Conservation (phyloP, 2,797 vertebrate species). For the Sebastes miniatus region DNA sequence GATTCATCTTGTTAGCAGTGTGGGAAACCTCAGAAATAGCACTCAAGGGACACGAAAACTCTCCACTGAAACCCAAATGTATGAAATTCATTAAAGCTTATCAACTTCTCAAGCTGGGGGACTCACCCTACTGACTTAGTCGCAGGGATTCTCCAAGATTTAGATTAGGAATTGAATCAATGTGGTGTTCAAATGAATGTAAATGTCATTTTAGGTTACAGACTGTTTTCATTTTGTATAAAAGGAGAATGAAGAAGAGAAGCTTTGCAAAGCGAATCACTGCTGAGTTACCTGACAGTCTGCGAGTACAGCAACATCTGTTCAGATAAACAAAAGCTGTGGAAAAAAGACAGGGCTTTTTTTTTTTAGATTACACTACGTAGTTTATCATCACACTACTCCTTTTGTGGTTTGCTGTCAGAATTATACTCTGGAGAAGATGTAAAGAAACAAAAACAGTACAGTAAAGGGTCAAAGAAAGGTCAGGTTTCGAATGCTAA, state of each 20-base stretch:
- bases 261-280: slow-evolving; percentile 35
- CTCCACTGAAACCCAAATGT: background rate
- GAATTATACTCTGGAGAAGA: slow-evolving; percentile 11
- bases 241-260: slow-evolving; percentile 1
- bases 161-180: background rate
- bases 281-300: slow-evolving; percentile 65
- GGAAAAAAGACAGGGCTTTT: slow-evolving; percentile 60
- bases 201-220: background rate
- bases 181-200: background rate
- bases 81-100: background rate
- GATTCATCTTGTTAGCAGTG: background rate
- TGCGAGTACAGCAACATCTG: slow-evolving; percentile 60
- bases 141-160: background rate
- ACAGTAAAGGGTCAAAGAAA: slow-evolving; percentile 8
- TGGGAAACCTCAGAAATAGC: background rate
- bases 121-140: background rate
- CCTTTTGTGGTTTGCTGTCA: slow-evolving; percentile 43
- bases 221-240: slow-evolving; percentile 5
- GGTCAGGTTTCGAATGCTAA: slow-evolving; percentile 11
- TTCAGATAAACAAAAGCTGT: slow-evolving; percentile 73
- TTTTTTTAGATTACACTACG: slow-evolving; percentile 54
- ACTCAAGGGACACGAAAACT: background rate
- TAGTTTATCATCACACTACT: slow-evolving; percentile 55
- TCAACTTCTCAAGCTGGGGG: background rate
- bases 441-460: slow-evolving; percentile 14